These are phyloP conservation scores for Trypoxylus dichotomus DNA, from an alignment of 1,140 invertebrate genomes.

Conservation along the genomic window DNA sequence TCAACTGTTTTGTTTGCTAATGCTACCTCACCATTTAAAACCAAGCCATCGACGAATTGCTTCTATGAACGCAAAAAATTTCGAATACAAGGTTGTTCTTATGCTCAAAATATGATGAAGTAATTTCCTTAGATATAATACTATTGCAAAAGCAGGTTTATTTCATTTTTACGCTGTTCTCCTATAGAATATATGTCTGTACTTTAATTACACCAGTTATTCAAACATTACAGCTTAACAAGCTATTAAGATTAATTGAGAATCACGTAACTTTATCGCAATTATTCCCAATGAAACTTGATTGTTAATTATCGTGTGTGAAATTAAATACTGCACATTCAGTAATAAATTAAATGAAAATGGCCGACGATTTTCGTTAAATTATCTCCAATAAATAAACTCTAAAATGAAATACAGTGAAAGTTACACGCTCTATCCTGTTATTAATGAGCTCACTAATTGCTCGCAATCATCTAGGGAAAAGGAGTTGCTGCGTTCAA, in stretches of 20 bases:
- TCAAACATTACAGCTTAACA: too few species aligned
- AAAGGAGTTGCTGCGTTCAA: background rate
- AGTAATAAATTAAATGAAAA: background rate
- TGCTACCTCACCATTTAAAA: too few species aligned
- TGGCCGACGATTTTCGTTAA: background rate
- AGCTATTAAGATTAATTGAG: background rate
- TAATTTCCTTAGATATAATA: too few species aligned
- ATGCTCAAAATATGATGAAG: too few species aligned
- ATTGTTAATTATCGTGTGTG: background rate
- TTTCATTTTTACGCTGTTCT: too few species aligned
- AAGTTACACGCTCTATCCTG: background rate
- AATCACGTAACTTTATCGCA: background rate
- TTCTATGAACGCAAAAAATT: too few species aligned
- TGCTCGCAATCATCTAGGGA: background rate
- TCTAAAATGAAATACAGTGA: constrained; percentile 11
- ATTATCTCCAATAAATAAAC: background rate
- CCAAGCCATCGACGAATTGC: too few species aligned
- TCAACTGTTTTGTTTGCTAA: too few species aligned
- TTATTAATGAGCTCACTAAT: background rate
- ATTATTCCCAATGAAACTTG: background rate
- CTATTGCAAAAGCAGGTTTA: too few species aligned
- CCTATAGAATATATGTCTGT: too few species aligned
- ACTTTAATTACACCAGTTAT: too few species aligned
- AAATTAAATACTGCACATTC: background rate
- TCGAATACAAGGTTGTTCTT: too few species aligned